Conservation (phyloP, 1,140 invertebrate genomes). For the Euschistus heros region DNA sequence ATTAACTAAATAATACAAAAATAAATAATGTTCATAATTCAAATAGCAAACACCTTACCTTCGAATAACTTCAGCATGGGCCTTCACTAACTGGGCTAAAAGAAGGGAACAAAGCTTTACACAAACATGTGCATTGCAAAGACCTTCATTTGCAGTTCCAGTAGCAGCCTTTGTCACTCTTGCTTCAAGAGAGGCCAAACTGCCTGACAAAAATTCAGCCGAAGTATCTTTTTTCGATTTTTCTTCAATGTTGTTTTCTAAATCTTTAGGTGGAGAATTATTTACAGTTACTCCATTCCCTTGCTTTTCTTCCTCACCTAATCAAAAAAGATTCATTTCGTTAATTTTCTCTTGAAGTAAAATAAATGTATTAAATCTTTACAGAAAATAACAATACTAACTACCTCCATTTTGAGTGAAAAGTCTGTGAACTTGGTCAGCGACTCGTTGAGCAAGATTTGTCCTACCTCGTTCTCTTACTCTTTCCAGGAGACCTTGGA, state of each 20-base stretch:
- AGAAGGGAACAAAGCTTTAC: slow-evolving; percentile 62
- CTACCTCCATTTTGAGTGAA: slow-evolving; percentile 31
- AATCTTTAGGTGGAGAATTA: too few species aligned
- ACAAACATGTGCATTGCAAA: slow-evolving; percentile 45
- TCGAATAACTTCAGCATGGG: slow-evolving; percentile 50
- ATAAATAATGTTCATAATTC: too few species aligned
- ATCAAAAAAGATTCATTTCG: too few species aligned
- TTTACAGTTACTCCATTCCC: too few species aligned
- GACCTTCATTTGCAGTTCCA: neutral
- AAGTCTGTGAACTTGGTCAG: slow-evolving; percentile 45
- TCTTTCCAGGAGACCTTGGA: slow-evolving; percentile 51
- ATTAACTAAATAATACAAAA: too few species aligned
- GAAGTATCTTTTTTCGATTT: slow-evolving; percentile 1
- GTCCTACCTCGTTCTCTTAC: slow-evolving; percentile 42
- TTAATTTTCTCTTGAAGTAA: too few species aligned
- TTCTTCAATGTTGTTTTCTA: neutral
- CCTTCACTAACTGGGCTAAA: slow-evolving; percentile 59
- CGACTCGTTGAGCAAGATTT: slow-evolving; percentile 44
- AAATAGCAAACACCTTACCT: slow-evolving; percentile 31
- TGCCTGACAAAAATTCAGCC: slow-evolving; percentile 22
- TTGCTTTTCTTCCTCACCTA: too few species aligned
- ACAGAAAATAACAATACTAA: neutral
- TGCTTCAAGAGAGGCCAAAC: slow-evolving; percentile 23
- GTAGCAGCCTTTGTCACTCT: slow-evolving; percentile 19
- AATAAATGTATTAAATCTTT: too few species aligned